Percentiles rank a stretch among this genome's conserved stretches.
These are phyloP conservation scores for Acronicta aceris DNA, from an alignment of 2,888 invertebrate genomes.

Conservation along the genomic window DNA sequence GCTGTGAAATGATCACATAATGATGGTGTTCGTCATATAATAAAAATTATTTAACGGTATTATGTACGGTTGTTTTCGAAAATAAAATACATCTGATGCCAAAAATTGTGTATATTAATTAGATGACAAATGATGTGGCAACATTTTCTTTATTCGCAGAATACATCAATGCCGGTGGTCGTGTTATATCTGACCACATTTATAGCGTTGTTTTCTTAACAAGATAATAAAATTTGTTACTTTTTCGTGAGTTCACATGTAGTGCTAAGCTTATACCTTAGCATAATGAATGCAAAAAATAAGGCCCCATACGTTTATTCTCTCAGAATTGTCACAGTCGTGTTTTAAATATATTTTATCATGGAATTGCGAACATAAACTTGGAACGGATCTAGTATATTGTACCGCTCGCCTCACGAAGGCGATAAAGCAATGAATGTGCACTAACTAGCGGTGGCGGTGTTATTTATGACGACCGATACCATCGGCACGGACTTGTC, in stretches of 20 bases:
- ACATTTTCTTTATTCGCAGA: conserved; percentile 57
- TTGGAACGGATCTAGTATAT: conserved; percentile 43
- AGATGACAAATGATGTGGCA: conserved; percentile 58
- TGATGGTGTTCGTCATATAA: conserved; percentile 25
- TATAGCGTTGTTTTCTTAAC: conserved; percentile 51
- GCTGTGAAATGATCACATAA: conserved; percentile 27
- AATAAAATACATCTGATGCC: conserved; percentile 41
- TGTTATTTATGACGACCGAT: conserved; percentile 86
- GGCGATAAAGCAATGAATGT: conserved; percentile 80
- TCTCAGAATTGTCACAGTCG: conserved; percentile 41
- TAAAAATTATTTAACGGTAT: conserved; percentile 39
- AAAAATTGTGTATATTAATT: conserved; percentile 53
- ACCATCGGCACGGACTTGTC: conserved; percentile 87
- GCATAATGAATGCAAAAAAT: conserved; percentile 52
- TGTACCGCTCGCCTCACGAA: conserved; percentile 56
- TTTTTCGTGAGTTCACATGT: conserved; percentile 59
- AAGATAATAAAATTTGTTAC: conserved; percentile 56
- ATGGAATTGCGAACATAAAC: conserved; percentile 42
- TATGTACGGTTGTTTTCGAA: conserved; percentile 34
- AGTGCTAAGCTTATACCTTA: conserved; percentile 26
- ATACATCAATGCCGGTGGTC: conserved; percentile 61
- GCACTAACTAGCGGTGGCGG: conserved; percentile 86
- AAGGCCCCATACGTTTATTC: conserved; percentile 27
- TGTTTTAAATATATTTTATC: conserved; percentile 33
- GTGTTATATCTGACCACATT: conserved; percentile 54